phyloP scores from a whole-genome alignment of 2,888 invertebrate species.

The Hirtodrosophila histrioides region DNA sequence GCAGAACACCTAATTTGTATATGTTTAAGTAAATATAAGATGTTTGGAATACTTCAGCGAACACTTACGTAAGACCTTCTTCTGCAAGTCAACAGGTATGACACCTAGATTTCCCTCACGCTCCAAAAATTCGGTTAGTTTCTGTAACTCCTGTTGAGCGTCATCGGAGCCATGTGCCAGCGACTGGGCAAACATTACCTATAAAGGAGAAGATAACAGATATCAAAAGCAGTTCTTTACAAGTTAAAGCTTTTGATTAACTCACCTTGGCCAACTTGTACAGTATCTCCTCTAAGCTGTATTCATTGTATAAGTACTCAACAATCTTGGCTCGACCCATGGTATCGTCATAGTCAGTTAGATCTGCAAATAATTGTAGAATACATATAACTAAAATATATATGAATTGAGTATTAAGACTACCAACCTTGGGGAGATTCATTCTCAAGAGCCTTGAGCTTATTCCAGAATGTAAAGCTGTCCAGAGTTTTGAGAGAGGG shows the following conservation, averaged over 20 bases:
- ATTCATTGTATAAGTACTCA: conserved; percentile 90
- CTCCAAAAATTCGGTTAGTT: conserved; percentile 90
- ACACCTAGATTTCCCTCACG: conserved; percentile 90
- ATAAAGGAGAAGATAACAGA: conserved; percentile 18
- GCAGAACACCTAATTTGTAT: conserved; percentile 87
- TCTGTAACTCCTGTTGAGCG: conserved; percentile 90
- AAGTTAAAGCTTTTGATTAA: background rate
- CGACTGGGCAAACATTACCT: conserved; percentile 92
- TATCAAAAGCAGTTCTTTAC: too few species aligned
- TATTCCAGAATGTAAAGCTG: conserved; percentile 81
- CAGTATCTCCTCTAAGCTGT: conserved; percentile 90
- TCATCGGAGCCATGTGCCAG: conserved; percentile 88
- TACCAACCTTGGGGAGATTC: conserved; percentile 63
- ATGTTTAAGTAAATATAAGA: too few species aligned
- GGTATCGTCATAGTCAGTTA: conserved; percentile 88
- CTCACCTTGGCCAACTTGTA: conserved; percentile 91
- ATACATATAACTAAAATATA: background rate
- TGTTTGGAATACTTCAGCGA: too few species aligned
- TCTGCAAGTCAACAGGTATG: conserved; percentile 90
- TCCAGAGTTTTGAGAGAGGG: conserved; percentile 71
- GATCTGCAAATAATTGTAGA: conserved; percentile 46
- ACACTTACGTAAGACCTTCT: conserved; percentile 90
- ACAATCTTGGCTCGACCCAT: conserved; percentile 89
- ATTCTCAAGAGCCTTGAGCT: conserved; percentile 80
- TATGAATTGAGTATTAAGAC: background rate